These are phyloP conservation scores for Trileptium ribeirensis DNA, from an alignment of 2,888 invertebrate genomes.

Conservation along the genomic window DNA sequence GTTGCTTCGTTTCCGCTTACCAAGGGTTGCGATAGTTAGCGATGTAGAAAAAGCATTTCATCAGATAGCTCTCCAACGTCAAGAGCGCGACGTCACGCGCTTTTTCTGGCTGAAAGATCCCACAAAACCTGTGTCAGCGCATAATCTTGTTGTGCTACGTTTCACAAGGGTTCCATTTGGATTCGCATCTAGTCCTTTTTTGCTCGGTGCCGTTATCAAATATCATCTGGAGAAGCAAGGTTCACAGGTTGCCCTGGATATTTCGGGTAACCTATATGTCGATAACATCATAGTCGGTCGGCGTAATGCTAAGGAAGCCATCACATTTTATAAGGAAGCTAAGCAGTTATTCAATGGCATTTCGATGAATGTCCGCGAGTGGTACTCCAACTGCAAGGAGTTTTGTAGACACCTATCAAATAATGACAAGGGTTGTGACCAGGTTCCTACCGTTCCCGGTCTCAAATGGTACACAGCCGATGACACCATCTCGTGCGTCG, in stretches of 20 bases:
- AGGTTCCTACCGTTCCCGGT: neutral
- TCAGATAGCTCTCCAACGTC: conserved; percentile 26
- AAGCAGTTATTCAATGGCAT: neutral
- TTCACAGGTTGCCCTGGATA: neutral
- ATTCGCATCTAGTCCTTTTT: conserved; percentile 26
- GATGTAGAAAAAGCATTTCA: conserved; percentile 41
- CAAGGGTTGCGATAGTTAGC: neutral
- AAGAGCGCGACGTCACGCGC: conserved; percentile 29
- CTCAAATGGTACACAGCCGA: neutral
- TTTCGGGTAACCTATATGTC: neutral
- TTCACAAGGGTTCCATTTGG: conserved; percentile 38
- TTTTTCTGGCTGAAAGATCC: conserved; percentile 1
- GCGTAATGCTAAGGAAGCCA: neutral
- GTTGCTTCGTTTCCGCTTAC: neutral
- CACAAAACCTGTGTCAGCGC: neutral
- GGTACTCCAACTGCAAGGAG: neutral
- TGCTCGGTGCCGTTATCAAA: conserved; percentile 31
- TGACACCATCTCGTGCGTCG: neutral
- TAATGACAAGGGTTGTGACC: neutral
- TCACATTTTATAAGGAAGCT: neutral
- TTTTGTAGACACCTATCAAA: neutral
- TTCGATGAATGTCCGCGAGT: conserved; percentile 5
- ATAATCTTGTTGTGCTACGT: conserved; percentile 32
- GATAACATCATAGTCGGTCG: conserved; percentile 1
- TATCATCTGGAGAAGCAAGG: conserved; percentile 7